Evolutionary conservation across 2,797 vertebrate genomes (phyloP).

Genomic region (Peromyscus melanophrys): DNA sequence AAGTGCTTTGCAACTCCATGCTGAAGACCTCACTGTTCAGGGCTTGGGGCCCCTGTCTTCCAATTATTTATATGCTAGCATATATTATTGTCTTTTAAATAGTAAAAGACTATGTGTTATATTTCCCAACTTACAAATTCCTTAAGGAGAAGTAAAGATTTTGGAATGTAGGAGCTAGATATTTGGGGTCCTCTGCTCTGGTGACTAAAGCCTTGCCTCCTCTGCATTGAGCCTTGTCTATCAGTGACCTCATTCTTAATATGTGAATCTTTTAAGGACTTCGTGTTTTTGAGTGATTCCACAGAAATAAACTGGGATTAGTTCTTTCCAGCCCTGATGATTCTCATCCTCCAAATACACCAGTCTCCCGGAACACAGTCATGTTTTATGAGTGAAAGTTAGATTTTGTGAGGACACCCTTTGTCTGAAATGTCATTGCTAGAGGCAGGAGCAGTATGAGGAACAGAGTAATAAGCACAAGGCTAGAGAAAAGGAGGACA

Average conservation of each 20-base stretch:
- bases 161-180: not conserved
- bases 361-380: slow-evolving; percentile 63
- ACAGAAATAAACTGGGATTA: slow-evolving; percentile 54
- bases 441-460: slow-evolving; percentile 46
- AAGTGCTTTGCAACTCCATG: slow-evolving; percentile 13
- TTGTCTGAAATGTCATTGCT: slow-evolving; percentile 68
- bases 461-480: not conserved
- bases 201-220: not conserved
- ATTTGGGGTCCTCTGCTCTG: not conserved
- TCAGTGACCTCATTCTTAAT: slow-evolving; percentile 55
- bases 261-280: slow-evolving; percentile 58
- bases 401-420: slow-evolving; percentile 67
- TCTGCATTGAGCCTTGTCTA: slow-evolving; percentile 21
- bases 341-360: slow-evolving; percentile 54
- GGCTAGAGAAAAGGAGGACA: not conserved
- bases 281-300: slow-evolving; percentile 9
- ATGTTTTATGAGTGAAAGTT: slow-evolving; percentile 70
- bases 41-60: not conserved
- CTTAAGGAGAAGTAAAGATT: slow-evolving; percentile 13
- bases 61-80: not conserved
- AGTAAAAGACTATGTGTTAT: not conserved
- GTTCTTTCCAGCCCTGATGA: slow-evolving; percentile 55
- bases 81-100: not conserved
- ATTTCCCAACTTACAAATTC: slow-evolving; percentile 33
- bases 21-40: not conserved